Evolutionary conservation across 1,140 invertebrate genomes (phyloP), one percentile per base, ranked within the genome.

Genomic region (Pentalonia nigronervosa): DNA sequence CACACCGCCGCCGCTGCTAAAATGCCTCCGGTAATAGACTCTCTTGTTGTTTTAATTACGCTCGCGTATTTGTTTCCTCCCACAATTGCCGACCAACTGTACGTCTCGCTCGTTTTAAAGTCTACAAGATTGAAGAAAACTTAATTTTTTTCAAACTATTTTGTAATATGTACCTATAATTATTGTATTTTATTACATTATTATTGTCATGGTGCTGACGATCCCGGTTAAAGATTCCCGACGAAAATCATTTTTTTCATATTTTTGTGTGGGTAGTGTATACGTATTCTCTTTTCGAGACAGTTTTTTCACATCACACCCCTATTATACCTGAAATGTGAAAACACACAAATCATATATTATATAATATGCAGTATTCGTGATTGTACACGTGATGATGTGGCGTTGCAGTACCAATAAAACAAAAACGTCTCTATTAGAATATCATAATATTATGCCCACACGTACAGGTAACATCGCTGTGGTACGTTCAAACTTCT

Each of bases 21-120:
- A 91, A 93, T 84, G 91, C 76, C 91, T 67, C 76, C 48, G 76
- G 91, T 56, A 50, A 84, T 93, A 47, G 91, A 48, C 48, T 93
- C 48, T 48, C 76, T 84, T 41, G 76, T 53, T 50, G 81, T 93
- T 93, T 93, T 93, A 93, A 93, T 93, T 93, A 93, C 81, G 48
- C 67, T n/a, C n/a, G 67, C 34, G 34, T 17, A 41, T 56, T 48
- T 25, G 76, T 93, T 90, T 90, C 89, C 89, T 60, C 53, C 53
- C 53, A 45, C 88, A 53, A 60, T 89, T 7, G 23, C 23, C 8
- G 2, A 14, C 14, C 83, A 41, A 41, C 45, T 86, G 41, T 41
- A 45, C 23, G n/a, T 17, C 1, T 76, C 30, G n/a, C 4, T 14
- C 14, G 60, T 76, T 76, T 76, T n/a, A n/a, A n/a, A 76, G 30